phyloP scores from a whole-genome alignment of 2,113 vertebrate species.

The Azemiops feae region DNA sequence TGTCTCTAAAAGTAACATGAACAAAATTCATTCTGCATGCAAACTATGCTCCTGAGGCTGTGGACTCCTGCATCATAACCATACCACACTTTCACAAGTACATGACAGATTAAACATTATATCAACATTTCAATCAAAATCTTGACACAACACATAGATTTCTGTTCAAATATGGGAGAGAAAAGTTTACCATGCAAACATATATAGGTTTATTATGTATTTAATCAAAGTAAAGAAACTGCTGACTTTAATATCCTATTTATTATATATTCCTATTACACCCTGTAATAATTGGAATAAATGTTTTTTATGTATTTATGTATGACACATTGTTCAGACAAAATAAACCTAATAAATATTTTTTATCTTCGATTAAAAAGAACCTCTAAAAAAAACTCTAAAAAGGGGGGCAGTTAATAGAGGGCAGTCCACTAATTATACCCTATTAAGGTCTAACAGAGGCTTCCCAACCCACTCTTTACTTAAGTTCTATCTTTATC shows the following conservation, averaged over 20 bases:
- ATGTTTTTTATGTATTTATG: not conserved
- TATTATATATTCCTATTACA: not conserved
- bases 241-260: not conserved
- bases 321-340: not conserved
- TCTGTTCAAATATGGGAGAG: not conserved
- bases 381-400: constrained; percentile 9
- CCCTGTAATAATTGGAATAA: not conserved
- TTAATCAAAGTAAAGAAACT: not conserved
- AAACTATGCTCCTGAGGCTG: not conserved
- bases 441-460: constrained; percentile 69
- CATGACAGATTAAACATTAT: not conserved
- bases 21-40: not conserved
- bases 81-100: not conserved
- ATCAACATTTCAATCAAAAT: not conserved
- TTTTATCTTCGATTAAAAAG: constrained; percentile 39
- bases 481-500: constrained; percentile 53
- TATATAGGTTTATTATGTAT: not conserved
- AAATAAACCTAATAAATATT: constrained; percentile 34
- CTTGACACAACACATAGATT: not conserved
- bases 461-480: constrained; percentile 63
- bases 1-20: not conserved
- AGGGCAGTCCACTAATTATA: constrained; percentile 70
- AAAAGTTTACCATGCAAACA: not conserved
- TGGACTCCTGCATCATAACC: not conserved
- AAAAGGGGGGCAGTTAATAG: constrained; percentile 44